These are phyloP conservation scores for Clarias macrocephalus DNA, from an alignment of 2,113 vertebrate genomes.

Conservation along the genomic window DNA sequence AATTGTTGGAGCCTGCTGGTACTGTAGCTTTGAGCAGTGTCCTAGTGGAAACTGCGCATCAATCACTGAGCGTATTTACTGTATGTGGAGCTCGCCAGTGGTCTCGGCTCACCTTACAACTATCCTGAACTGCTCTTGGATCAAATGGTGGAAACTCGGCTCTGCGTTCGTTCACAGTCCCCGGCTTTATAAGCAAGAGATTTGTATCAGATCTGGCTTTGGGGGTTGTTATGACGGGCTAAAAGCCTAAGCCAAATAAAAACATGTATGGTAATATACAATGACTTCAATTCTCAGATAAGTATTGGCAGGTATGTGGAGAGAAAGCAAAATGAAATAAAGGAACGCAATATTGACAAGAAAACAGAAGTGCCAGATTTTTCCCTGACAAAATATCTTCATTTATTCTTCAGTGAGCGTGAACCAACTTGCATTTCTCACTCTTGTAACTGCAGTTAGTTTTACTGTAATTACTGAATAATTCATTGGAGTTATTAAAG, in stretches of 20 bases:
- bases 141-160: not conserved
- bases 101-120: not conserved
- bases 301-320: not conserved
- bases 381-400: not conserved
- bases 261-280: not conserved
- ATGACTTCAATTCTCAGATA: not conserved
- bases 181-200: not conserved
- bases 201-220: not conserved
- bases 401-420: not conserved
- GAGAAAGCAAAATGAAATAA: not conserved
- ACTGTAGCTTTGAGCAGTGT: not conserved
- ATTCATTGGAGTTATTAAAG: not conserved
- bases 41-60: not conserved
- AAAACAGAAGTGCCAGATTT: not conserved
- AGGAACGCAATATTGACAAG: not conserved
- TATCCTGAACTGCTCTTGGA: not conserved
- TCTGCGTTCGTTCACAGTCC: not conserved
- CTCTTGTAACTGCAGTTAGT: not conserved
- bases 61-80: conserved; percentile 4
- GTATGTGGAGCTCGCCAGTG: not conserved
- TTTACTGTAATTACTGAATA: not conserved
- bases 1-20: not conserved
- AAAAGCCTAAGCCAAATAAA: not conserved
- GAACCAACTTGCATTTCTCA: not conserved
- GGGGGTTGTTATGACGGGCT: not conserved